These are phyloP conservation scores for Protonemura montana DNA, from an alignment of 2,888 invertebrate species.

Conservation along the genomic window DNA sequence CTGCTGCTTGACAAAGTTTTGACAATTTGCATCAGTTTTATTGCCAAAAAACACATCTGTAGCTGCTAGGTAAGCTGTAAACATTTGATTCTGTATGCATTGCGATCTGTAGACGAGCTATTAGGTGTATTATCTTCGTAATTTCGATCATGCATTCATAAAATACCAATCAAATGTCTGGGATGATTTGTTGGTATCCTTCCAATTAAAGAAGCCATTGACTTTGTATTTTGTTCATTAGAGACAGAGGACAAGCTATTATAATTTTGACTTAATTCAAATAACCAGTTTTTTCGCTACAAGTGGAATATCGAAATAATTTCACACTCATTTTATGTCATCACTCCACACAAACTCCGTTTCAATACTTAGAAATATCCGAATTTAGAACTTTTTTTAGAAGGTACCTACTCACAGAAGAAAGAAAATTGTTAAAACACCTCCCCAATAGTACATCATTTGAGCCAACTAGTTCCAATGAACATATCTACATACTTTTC, in stretches of 20 bases:
- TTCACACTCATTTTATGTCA: too few species aligned
- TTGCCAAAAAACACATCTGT: not conserved
- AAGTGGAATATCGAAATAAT: not conserved
- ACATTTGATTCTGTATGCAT: not conserved
- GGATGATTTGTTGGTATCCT: not conserved
- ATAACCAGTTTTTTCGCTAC: not conserved
- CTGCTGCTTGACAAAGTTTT: not conserved
- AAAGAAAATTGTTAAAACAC: too few species aligned
- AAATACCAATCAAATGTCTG: not conserved
- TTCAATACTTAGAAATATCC: too few species aligned
- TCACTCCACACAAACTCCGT: too few species aligned
- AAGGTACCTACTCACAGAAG: too few species aligned
- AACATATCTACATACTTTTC: too few species aligned
- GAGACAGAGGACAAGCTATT: not conserved
- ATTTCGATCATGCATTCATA: not conserved
- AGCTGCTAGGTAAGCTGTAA: not conserved
- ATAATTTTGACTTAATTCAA: too few species aligned
- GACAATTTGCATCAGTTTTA: not conserved
- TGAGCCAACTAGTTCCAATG: too few species aligned
- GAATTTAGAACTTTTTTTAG: too few species aligned
- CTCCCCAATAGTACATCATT: too few species aligned
- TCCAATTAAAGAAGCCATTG: not conserved
- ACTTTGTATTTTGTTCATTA: constrained; percentile 7
- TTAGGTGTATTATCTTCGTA: not conserved
- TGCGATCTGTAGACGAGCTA: not conserved